Evolutionary conservation across 2,113 vertebrate species (phyloP), one percentile per base, ranked within the genome.

Genomic region (Tupaia tana): DNA sequence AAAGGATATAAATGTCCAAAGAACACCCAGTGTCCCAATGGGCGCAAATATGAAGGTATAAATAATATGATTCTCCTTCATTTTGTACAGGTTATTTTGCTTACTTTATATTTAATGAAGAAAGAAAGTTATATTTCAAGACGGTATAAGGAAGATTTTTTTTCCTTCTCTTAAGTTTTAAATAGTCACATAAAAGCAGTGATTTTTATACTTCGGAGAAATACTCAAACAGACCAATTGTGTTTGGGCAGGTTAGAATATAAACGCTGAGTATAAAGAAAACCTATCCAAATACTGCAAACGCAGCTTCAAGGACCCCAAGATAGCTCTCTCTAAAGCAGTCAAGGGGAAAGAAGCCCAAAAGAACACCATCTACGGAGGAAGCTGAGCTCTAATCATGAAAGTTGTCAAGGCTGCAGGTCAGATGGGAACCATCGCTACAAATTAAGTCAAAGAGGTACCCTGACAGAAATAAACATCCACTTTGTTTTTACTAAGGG

Each of bases 1-100:
- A 96, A 90, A 95, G 79, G 58, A 92, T 82, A 58, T 82, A 96
- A 96, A 90, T 95, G 95, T 95, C 66, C 89, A 92, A 80, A 96
- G 86, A 84, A 95, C 70, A 94, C 80, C n/a, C 66, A 96, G 29
- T 96, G 67, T 94, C 91, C 87, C 63, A 43, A n/a, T 29, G 20
- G 20, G 89, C 78, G 89, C 52, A 90, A 93, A 95, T 79, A 97
- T 82, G 66, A 74, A 95, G 52, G 75, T 67, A 93, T 92, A 97
- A 97, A 94, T 94, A 97, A 95, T 54, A 75, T 69, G 86, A 93
- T 84, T 91, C 95, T 95, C 43, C 31, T 93, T 81, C 69, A 87
- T 63, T 95, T 80, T 85, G 64, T 86, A 77, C 11, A 78, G 70
- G 29, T 84, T 78, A 91, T 78, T 96, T 91, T 96, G 79, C 66